These are phyloP conservation scores for Acronicta psi DNA, from an alignment of 2,888 invertebrate genomes.

Conservation along the genomic window DNA sequence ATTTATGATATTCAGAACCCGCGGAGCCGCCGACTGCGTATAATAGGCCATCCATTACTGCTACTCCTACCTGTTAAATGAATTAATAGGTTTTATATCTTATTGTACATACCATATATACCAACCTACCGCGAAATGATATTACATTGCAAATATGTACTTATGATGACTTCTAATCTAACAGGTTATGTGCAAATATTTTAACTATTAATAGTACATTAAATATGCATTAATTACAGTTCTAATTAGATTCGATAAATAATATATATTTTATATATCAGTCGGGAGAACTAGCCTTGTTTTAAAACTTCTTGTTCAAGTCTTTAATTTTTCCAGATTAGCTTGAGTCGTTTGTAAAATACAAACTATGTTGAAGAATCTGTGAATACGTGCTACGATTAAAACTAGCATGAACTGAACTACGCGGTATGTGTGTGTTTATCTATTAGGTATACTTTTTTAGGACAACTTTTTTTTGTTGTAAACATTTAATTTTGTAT, in stretches of 20 bases:
- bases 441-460: too few species aligned
- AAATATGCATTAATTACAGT: neutral
- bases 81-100: slow-evolving; percentile 5
- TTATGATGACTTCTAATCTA: too few species aligned
- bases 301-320: neutral
- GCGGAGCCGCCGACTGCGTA: slow-evolving; percentile 98
- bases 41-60: slow-evolving; percentile 97
- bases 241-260: neutral
- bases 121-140: too few species aligned
- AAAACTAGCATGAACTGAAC: too few species aligned
- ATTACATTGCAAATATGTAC: too few species aligned
- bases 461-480: too few species aligned
- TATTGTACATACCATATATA: neutral
- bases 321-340: neutral
- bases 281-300: neutral
- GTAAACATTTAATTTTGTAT: too few species aligned
- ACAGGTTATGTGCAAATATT: too few species aligned
- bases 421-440: too few species aligned
- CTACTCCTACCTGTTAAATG: slow-evolving; percentile 92
- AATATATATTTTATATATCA: neutral
- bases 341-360: neutral
- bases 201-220: too few species aligned
- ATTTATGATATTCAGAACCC: slow-evolving; percentile 94
- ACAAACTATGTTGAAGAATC: neutral
- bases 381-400: too few species aligned